Conservation (phyloP, 1,140 invertebrate genomes). For the Orussus abietinus region DNA sequence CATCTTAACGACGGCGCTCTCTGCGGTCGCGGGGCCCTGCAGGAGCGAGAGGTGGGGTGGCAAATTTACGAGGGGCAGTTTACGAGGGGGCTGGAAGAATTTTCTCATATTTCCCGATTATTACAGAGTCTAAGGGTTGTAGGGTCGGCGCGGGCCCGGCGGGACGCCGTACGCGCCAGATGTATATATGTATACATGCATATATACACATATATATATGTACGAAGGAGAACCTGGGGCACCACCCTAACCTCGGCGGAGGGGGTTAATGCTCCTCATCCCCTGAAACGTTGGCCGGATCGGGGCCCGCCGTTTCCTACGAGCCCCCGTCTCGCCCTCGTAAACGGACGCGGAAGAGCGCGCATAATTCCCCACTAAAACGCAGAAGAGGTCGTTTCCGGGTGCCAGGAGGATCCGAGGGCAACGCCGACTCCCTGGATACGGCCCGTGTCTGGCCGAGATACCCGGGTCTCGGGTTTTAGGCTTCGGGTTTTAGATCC, state of each 20-base stretch:
- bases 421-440: no score
- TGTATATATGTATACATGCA: no score
- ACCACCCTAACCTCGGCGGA: constrained; percentile 1
- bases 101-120: constrained; percentile 40
- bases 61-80: not conserved
- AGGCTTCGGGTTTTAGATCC: no score
- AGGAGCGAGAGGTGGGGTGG: no score
- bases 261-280: no score
- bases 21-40: constrained; percentile 12
- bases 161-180: no score
- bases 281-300: no score
- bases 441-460: no score
- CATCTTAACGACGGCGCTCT: constrained; percentile 30
- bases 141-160: constrained; percentile 21
- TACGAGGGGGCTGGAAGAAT: constrained; percentile 24
- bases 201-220: no score
- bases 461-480: no score
- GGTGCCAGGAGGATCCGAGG: constrained; percentile 19
- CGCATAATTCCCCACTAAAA: constrained; percentile 49
- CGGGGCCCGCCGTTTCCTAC: no score
- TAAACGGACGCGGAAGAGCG: constrained; percentile 46
- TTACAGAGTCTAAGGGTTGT: constrained; percentile 20
- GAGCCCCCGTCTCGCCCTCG: constrained; percentile 30
- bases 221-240: no score
- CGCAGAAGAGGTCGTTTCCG: constrained; percentile 45